A percentile compares a stretch with the other conserved stretches of the same genome.
Evolutionary conservation across 64 coral and sea anemone species (phyloP).

Genomic region (Hydrozoanthus tunicans): DNA sequence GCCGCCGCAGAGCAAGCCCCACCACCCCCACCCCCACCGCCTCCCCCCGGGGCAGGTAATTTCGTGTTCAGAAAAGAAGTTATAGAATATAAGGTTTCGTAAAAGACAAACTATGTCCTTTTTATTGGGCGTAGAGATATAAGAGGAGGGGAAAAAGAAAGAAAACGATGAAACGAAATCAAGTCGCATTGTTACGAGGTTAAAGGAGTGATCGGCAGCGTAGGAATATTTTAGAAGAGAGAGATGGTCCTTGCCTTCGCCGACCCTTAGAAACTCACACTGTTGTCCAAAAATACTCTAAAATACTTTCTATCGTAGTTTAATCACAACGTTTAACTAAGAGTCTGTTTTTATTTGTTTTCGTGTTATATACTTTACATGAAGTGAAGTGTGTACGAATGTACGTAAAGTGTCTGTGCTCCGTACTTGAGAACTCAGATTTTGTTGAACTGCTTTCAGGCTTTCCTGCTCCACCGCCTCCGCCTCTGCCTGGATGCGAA

Average conservation of each 20-base stretch:
- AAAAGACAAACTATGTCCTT: background rate
- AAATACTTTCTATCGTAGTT: no score
- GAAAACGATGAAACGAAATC: background rate
- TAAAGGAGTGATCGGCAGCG: no score
- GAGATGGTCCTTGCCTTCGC: no score
- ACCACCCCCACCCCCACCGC: conserved; percentile 75
- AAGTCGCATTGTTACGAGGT: no score
- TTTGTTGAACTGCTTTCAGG: conserved; percentile 11
- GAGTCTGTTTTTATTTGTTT: background rate
- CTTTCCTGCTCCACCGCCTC: conserved; percentile 48
- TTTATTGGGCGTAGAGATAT: background rate
- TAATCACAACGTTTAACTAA: background rate
- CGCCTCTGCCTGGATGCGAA: conserved; percentile 41
- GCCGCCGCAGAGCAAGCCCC: conserved; percentile 58
- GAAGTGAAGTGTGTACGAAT: no score
- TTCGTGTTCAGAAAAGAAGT: background rate
- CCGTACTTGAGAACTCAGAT: background rate
- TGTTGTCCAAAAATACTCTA: no score
- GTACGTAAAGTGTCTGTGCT: background rate
- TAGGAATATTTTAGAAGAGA: no score
- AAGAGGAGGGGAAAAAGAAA: background rate
- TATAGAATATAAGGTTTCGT: no score
- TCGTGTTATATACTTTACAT: background rate
- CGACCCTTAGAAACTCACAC: no score
- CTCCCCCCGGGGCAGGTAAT: conserved; percentile 54